Evolutionary conservation across 1,140 invertebrate genomes (phyloP).

Genomic region (Grapholita molesta): DNA sequence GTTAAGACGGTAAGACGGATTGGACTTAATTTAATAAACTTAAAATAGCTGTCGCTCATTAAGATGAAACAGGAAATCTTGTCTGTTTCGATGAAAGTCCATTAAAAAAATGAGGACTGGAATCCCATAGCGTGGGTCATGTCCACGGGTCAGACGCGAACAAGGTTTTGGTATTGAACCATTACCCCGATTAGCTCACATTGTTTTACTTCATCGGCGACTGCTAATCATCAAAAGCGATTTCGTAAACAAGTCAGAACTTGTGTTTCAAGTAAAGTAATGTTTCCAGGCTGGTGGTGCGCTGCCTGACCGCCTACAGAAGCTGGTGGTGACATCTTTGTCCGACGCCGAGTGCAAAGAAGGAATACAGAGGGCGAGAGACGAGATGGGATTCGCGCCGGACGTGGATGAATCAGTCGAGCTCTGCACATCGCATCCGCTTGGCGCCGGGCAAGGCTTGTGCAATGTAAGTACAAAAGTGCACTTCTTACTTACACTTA

Average conservation of each 20-base stretch:
- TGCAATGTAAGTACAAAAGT: slow-evolving; percentile 39
- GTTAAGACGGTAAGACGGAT: neutral
- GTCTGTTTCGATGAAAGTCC: too few relatives aligned
- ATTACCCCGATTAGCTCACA: too few relatives aligned
- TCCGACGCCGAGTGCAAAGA: slow-evolving; percentile 20
- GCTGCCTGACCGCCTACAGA: neutral
- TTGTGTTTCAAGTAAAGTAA: too few relatives aligned
- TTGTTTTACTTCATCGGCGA: too few relatives aligned
- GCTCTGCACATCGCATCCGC: slow-evolving; percentile 44
- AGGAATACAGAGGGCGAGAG: neutral
- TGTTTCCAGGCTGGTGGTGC: neutral
- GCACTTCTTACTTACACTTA: neutral
- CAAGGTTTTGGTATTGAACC: too few relatives aligned
- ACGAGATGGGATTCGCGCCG: slow-evolving; percentile 2
- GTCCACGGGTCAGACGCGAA: too few relatives aligned
- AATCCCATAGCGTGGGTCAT: too few relatives aligned
- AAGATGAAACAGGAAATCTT: too few relatives aligned
- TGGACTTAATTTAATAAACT: too few relatives aligned
- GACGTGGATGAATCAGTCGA: slow-evolving; percentile 29
- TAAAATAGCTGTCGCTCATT: neutral
- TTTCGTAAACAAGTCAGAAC: too few relatives aligned
- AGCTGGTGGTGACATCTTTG: neutral
- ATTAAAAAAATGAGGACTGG: too few relatives aligned
- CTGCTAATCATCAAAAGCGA: too few relatives aligned
- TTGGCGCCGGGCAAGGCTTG: slow-evolving; percentile 33